A percentile compares a stretch with the other conserved stretches of the same genome.
Evolutionary conservation across 2,888 invertebrate genomes (phyloP).

Genomic region (Athripsodes cinereus): DNA sequence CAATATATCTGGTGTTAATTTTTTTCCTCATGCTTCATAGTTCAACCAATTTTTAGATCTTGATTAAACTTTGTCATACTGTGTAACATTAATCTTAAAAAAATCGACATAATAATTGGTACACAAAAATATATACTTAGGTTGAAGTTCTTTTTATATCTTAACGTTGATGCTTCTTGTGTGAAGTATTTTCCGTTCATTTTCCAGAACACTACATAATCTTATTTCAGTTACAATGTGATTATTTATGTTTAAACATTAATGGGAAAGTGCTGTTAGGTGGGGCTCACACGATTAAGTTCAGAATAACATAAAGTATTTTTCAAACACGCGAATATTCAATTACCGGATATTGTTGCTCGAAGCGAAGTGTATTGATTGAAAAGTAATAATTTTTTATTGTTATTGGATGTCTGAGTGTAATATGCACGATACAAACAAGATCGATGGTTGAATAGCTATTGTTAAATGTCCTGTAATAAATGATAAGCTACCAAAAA

Average conservation of each 20-base stretch:
- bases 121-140: neutral
- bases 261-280: slow-evolving; percentile 1
- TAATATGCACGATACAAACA: no score
- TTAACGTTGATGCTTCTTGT: neutral
- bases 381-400: no score
- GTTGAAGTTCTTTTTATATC: neutral
- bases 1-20: no score
- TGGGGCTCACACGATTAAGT: neutral
- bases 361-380: no score
- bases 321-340: neutral
- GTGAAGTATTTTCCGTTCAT: neutral
- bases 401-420: no score
- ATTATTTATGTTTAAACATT: neutral
- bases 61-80: neutral
- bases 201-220: neutral
- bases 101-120: neutral
- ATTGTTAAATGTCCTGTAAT: no score
- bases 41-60: neutral
- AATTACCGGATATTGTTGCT: neutral
- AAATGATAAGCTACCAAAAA: no score
- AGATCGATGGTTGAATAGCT: no score
- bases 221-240: no score
- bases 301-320: neutral
- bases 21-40: no score
- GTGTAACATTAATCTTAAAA: neutral